Base-by-base conservation (phyloP, 2,888 invertebrate genomes). In the Melanotus villosus region DNA sequence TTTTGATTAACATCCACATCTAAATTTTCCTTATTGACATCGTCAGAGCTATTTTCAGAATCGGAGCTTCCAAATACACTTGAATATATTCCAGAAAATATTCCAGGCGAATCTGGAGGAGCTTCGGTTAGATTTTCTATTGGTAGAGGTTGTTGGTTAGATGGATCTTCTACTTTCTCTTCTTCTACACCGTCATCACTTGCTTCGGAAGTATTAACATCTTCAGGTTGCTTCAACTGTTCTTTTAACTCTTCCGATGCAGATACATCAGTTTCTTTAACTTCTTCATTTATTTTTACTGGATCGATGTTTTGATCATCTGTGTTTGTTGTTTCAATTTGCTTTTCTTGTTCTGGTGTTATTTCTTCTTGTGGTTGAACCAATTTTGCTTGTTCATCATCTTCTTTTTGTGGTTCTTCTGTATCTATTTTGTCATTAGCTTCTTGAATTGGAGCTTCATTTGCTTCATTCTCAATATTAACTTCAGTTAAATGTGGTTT, bases 1-100 rank as follows among this genome's bases (percentile, higher is more conserved):
- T n/a, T n/a, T n/a, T n/a, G n/a, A n/a, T n/a, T n/a, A n/a, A 38
- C 12, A 16, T 76, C 72, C 16, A 74, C 71, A 9, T 14, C 6
- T 6, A 14, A 10, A 5, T 2, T 45, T 60, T 76, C 75, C 10
- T 73, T 75, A 7, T 69, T 72, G 9, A 79, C 76, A 0, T 38
- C 10, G 23, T 52, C 45, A 14, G 10, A 10, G 7, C 10, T 32
- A 38, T 34, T 50, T 50, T 62, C 62, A 38, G 23, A 3, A 41
- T 41, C 9, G 12, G 21, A 23, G 32, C 16, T 14, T 19, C 56
- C 56, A 38, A 56, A 56, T 16, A 56, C 9, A 21, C 36, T 38
- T 6, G 21, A 21, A 38, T 23, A 38, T 56, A 56, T 38, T 32
- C 52, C 52, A 18, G 52, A 34, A 18, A 34, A 30, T 10, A 52